These are phyloP conservation scores for Peromyscus nudipes DNA, from an alignment of 2,797 vertebrate species.

Conservation along the genomic window DNA sequence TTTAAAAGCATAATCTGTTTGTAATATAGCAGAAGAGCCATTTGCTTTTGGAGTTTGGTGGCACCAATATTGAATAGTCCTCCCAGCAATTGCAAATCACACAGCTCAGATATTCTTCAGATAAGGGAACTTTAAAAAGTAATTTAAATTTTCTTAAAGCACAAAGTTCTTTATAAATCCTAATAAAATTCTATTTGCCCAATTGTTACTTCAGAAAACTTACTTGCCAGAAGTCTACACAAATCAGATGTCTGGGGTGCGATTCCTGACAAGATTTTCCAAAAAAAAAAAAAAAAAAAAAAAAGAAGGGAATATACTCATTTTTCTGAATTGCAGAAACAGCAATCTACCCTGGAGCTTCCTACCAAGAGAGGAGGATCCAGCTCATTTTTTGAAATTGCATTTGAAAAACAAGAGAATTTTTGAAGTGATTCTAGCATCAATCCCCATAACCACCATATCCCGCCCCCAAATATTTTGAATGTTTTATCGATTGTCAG, in stretches of 20 bases:
- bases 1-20: neutral
- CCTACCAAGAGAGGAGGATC: neutral
- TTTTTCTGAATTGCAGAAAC: neutral
- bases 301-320: neutral
- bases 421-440: neutral
- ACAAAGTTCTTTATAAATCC: conserved; percentile 76
- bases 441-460: neutral
- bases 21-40: neutral
- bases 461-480: neutral
- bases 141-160: conserved; percentile 63
- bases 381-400: conserved; percentile 6
- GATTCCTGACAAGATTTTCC: neutral
- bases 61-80: conserved; percentile 77
- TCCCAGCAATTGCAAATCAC: conserved; percentile 71
- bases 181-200: conserved; percentile 55
- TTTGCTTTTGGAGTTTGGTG: conserved; percentile 72
- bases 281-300: neutral
- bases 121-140: conserved; percentile 33
- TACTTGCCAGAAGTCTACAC: neutral
- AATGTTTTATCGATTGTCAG: neutral
- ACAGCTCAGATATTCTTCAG: conserved; percentile 74
- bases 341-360: neutral
- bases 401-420: conserved; percentile 27
- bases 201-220: conserved; percentile 63
- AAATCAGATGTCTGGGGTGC: neutral